Conservation (phyloP, 2,113 vertebrate species). For the Lampris incognitus region DNA sequence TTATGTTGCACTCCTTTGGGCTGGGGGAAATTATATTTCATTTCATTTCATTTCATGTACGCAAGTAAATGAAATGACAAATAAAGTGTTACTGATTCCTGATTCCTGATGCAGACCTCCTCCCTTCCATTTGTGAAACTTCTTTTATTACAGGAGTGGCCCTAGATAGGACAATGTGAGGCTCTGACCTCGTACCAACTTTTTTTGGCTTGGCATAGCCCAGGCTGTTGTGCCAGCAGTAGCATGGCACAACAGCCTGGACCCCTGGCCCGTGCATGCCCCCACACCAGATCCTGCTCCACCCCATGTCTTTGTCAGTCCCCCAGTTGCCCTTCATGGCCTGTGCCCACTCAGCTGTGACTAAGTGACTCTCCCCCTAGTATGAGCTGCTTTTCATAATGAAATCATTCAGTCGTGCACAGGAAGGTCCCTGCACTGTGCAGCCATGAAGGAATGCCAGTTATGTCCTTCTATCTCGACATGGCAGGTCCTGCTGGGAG, state of each 20-base stretch:
- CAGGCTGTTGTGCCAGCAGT: constrained; percentile 59
- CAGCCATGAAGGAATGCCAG: constrained; percentile 71
- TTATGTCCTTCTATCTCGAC: constrained; percentile 51
- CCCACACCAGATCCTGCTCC: constrained; percentile 39
- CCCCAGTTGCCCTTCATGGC: constrained; percentile 62
- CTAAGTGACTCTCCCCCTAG: constrained; percentile 75
- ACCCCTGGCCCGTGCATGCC: constrained; percentile 35
- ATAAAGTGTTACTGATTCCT: too few relatives aligned
- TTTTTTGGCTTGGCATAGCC: constrained; percentile 49
- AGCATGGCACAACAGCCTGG: constrained; percentile 47
- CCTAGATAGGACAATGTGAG: constrained; percentile 47
- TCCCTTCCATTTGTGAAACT: constrained; percentile 18
- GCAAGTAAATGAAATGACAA: too few relatives aligned
- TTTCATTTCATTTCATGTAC: too few relatives aligned
- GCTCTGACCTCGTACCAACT: constrained; percentile 42
- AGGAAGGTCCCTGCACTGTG: constrained; percentile 66
- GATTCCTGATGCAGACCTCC: background rate
- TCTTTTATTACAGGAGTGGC: constrained; percentile 37
- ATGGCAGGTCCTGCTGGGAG: constrained; percentile 29
- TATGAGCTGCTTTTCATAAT: constrained; percentile 76
- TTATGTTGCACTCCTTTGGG: too few relatives aligned
- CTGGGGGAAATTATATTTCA: too few relatives aligned
- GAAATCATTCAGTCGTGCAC: constrained; percentile 76
- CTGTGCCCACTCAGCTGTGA: constrained; percentile 70
- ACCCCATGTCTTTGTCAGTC: constrained; percentile 41